Evolutionary conservation across 2,888 invertebrate genomes (phyloP).

Genomic region (Caenorhabditis sinica): DNA sequence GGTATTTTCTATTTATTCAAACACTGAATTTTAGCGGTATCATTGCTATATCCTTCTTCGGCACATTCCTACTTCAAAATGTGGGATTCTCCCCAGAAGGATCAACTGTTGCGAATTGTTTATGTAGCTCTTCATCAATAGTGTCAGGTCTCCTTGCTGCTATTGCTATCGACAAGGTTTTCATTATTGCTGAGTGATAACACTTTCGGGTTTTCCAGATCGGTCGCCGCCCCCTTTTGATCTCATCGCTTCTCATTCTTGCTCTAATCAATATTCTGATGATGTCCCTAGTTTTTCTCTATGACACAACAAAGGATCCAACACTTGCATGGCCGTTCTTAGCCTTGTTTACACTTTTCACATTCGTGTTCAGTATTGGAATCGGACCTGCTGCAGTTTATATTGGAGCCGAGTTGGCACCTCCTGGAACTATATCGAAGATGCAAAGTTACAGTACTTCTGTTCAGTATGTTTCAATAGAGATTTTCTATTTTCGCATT

Average conservation of each 20-base stretch:
- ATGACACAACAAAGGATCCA: slow-evolving; percentile 54
- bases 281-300: slow-evolving; percentile 74
- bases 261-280: slow-evolving; percentile 75
- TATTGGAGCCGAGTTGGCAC: slow-evolving; percentile 78
- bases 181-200: too few species aligned
- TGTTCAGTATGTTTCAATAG: slow-evolving; percentile 59
- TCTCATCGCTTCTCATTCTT: slow-evolving; percentile 71
- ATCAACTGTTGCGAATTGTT: slow-evolving; percentile 76
- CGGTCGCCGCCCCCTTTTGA: slow-evolving; percentile 74
- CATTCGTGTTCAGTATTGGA: slow-evolving; percentile 73
- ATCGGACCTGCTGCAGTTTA: slow-evolving; percentile 79
- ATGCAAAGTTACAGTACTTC: slow-evolving; percentile 66
- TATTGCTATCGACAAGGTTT: slow-evolving; percentile 74
- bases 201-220: slow-evolving; percentile 67
- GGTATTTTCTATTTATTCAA: not conserved
- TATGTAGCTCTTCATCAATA: slow-evolving; percentile 74
- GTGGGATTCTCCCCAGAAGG: slow-evolving; percentile 75
- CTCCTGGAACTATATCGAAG: slow-evolving; percentile 61
- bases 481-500: not conserved
- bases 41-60: slow-evolving; percentile 80
- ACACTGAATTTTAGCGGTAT: slow-evolving; percentile 74
- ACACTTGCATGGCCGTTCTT: slow-evolving; percentile 55
- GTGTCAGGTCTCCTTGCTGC: slow-evolving; percentile 74
- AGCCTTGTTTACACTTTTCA: slow-evolving; percentile 33
- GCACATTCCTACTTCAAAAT: slow-evolving; percentile 75